Evolutionary conservation across 92 coral and sea anemone species (phyloP).

Genomic region (Umimayanthus kanabou): DNA sequence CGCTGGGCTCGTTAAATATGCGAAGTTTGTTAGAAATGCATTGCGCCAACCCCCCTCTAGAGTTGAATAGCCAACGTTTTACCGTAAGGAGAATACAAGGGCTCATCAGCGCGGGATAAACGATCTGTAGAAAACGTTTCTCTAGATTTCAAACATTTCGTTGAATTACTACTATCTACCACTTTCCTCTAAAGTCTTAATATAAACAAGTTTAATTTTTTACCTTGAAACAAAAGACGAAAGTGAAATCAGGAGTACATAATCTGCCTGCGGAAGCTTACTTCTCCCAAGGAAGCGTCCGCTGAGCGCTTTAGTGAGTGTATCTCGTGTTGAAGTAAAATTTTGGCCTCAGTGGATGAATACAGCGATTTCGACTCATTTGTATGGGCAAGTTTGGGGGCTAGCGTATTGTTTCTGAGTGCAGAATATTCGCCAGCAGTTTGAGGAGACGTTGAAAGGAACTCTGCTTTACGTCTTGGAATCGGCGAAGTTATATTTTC

Average conservation of each 20-base stretch:
- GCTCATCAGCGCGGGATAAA: conserved; percentile 43
- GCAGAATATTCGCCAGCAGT: conserved; percentile 38
- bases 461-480: conserved; percentile 38
- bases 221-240: background rate
- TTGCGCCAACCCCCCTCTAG: conserved; percentile 88
- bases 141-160: background rate
- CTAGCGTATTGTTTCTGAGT: conserved; percentile 41
- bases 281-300: conserved; percentile 52
- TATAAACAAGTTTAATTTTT: background rate
- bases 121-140: conserved; percentile 23
- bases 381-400: conserved; percentile 76
- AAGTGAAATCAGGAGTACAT: conserved; percentile 38
- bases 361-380: conserved; percentile 64
- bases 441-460: conserved; percentile 39
- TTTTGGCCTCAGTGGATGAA: conserved; percentile 91
- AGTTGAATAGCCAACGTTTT: conserved; percentile 31
- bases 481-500: conserved; percentile 55
- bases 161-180: conserved; percentile 13
- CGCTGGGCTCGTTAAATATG: conserved; percentile 23
- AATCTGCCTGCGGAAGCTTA: conserved; percentile 14
- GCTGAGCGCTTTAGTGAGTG: conserved; percentile 80
- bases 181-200: background rate
- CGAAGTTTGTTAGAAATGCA: conserved; percentile 42
- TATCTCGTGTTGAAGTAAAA: conserved; percentile 98
- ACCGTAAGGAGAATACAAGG: conserved; percentile 8